These are phyloP conservation scores for Catocala nupta DNA, from an alignment of 2,888 invertebrate species.

Conservation along the genomic window DNA sequence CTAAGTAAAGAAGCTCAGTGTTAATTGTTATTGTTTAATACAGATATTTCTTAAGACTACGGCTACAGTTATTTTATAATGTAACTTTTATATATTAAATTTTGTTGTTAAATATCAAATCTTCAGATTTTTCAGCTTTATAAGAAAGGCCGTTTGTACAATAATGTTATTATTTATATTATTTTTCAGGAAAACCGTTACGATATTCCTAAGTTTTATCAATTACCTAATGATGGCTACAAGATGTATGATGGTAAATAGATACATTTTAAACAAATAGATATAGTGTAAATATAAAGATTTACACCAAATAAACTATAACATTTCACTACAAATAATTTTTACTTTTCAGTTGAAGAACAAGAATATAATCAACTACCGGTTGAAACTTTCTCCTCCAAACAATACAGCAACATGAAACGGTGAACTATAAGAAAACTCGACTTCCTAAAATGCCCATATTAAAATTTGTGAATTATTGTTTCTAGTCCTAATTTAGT, in stretches of 20 bases:
- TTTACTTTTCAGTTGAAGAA: conserved; percentile 25
- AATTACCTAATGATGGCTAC: conserved; percentile 63
- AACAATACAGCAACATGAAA: conserved; percentile 65
- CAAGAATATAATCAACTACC: conserved; percentile 46
- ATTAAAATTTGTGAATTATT: conserved; percentile 3
- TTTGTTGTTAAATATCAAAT: no score
- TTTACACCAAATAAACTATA: no score
- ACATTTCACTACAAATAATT: background rate
- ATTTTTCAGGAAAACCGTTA: conserved; percentile 76
- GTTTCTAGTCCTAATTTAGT: conserved; percentile 32
- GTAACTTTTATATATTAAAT: no score
- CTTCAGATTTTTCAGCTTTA: no score
- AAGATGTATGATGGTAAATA: conserved; percentile 64
- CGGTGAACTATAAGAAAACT: conserved; percentile 35
- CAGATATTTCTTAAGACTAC: no score
- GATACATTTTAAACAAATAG: conserved; percentile 10
- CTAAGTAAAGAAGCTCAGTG: no score
- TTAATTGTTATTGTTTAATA: no score
- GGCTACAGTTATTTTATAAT: no score
- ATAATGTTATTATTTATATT: conserved; percentile 1
- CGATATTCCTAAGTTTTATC: conserved; percentile 80
- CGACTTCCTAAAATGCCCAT: no score
- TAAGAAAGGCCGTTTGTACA: no score
- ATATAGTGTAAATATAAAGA: no score
- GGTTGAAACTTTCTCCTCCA: conserved; percentile 62